Evolutionary conservation across 2,113 vertebrate species (phyloP), one percentile per base, ranked within the genome.

Genomic region (Reinhardtius hippoglossoides): DNA sequence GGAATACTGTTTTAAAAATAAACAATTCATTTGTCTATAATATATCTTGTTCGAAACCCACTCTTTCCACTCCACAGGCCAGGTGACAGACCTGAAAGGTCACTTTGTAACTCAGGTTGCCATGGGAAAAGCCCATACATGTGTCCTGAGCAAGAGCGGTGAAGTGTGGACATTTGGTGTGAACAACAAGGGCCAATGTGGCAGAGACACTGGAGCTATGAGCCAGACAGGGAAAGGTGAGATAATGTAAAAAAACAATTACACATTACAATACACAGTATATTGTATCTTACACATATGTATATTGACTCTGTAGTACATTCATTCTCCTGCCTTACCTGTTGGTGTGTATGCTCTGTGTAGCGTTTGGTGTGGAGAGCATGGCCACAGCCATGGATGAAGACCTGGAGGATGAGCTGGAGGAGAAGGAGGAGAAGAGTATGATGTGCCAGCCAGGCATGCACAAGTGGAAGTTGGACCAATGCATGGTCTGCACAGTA

Each of bases 321-420:
- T 24, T 74, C 8, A 54, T 15, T 59, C 46, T 57, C 20, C 21
- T 31, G 16, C 3, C 35, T 64, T 35, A 42, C 40, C 14, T 1
- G 1, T 52, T 48, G 44, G 13, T 48, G 44, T 26, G 0, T 59
- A 1, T 27, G 10, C 62, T 26, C 50, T 7, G 57, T 67, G 21
- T 35, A 97, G 98, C 96, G 0, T 99, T 99, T 90, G 97, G 97
- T 52, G 95, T 99, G 56, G 98, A 99, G 92, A 99, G 96, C 82
- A 99, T 99, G 98, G 98, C 98, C 79, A 99, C 98, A 64, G 98
- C 98, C 57, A 99, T 99, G 98, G 98, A 99, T 82, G 98, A 99
- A 89, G 98, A 99, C 81, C 88, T 99, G 75, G 98, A 99, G 85
- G 98, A 99, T 37, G 98, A 99, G 67, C 88, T 98, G 14, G 98